Percentiles rank a stretch among this genome's conserved stretches.
Evolutionary conservation across 2,797 vertebrate genomes (phyloP).

Genomic region (Phalloptychus januarius): DNA sequence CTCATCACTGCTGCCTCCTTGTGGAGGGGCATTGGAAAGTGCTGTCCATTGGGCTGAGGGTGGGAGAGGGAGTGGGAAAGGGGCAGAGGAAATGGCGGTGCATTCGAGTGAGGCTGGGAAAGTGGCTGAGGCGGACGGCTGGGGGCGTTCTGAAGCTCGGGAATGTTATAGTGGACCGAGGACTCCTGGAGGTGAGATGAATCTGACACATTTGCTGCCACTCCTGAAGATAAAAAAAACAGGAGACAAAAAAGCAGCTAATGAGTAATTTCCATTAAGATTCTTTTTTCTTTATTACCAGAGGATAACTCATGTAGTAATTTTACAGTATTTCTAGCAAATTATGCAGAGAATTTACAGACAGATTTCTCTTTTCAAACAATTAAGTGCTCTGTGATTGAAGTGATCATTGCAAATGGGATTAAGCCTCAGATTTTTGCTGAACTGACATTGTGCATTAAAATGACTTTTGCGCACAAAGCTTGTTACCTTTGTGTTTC

Average conservation of each 20-base stretch:
- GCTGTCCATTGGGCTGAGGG: conserved; percentile 77
- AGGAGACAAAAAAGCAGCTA: not conserved
- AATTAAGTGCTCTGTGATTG: not conserved
- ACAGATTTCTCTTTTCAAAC: not conserved
- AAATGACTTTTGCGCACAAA: not conserved
- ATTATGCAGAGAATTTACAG: not conserved
- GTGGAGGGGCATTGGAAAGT: conserved; percentile 63
- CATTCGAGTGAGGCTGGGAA: conserved; percentile 61
- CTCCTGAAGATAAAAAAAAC: conserved; percentile 69
- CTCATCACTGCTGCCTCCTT: conserved; percentile 67
- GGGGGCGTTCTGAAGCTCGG: conserved; percentile 89
- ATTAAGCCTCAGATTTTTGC: not conserved
- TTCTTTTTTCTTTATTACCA: not conserved
- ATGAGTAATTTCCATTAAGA: not conserved
- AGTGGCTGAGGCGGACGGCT: conserved; percentile 64
- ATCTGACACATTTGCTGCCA: conserved; percentile 81
- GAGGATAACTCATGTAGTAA: not conserved
- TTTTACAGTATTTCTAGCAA: not conserved
- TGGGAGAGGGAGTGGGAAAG: conserved; percentile 44
- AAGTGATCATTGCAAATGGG: not conserved
- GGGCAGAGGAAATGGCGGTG: conserved; percentile 61
- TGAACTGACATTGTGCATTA: not conserved
- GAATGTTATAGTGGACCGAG: conserved; percentile 98
- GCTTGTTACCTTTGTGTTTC: conserved; percentile 92
- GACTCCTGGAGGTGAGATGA: conserved; percentile 91